Evolutionary conservation across 2,888 invertebrate genomes (phyloP), one percentile per base, ranked within the genome.

Genomic region (Trissoscelio sp.): DNA sequence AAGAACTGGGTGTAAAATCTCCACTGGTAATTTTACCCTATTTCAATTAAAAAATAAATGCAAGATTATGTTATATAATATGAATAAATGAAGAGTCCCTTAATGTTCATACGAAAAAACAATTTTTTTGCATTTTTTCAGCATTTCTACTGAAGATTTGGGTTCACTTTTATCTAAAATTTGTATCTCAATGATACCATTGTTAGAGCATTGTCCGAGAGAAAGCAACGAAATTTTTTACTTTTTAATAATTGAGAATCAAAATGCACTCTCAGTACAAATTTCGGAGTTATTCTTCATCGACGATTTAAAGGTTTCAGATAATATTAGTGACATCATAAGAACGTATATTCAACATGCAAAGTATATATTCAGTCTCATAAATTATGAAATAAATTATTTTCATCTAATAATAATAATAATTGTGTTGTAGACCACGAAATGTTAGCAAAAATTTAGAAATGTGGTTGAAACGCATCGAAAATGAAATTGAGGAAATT

Each of bases 221-320:
- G 95, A 96, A 91, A 94, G 96, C 4, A 95, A 96, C 82, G 93
- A 94, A 55, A 96, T 97, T 86, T 95, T 97, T 83, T 94, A 95
- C 74, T 97, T 95, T 88, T 92, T 98, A 11, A 93, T 97, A 2
- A 91, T 97, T 0, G 94, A 94, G 84, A 96, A 96, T 86, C 94
- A 95, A 84, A 93, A 93, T 55, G 91, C 94, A 39, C 89, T 97
- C 28, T 93, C 94, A 64, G 92, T 93, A 1, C 93, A 96, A 87
- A 95, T 98, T 83, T 93, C 95, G 0, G 97, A 98, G 89, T 92
- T 98, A 31, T 97, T 97, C 91, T 98, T 98, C 86, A 92, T 98
- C 64, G 94, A 96, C 83, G 94, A 95, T 80, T 92, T 95, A 0
- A 93, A 94, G 18, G 92, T 96, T n/a, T 93, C 94, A 0, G 89